Evolutionary conservation across 2,797 vertebrate species (phyloP), one percentile per base, ranked within the genome.

Genomic region (Enteromius anoplus): DNA sequence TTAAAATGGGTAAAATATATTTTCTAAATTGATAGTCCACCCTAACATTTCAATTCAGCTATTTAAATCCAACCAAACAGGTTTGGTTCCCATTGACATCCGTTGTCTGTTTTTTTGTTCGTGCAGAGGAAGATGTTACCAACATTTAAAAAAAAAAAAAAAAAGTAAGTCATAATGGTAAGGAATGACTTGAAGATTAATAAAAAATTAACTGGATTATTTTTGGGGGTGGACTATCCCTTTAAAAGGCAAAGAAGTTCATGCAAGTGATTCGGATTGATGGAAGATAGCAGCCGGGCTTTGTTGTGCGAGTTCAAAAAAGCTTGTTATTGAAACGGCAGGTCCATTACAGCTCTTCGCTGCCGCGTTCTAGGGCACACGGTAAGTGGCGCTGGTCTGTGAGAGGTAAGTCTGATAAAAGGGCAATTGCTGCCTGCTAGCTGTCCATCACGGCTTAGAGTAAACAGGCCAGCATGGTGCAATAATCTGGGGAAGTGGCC

Each of bases 401-500:
- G 69, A 88, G 88, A 87, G 88, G 91, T 85, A 92, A 90, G 91
- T 92, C 88, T 87, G 86, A 85, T 89, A 85, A 94, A 95, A 94
- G 93, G 93, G 90, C 91, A 94, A 90, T 82, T 80, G 70, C 87
- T 71, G 82, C 88, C 90, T 91, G 90, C 86, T 90, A 93, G 90
- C 93, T 91, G 91, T 95, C 94, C 93, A 93, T 94, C 93, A 93
- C 88, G 91, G 92, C 91, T 92, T 89, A 85, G 53, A 91, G 92
- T 91, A 92, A 91, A 92, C 88, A 92, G 89, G 91, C 89, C 93
- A 93, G 93, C 93, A 85, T 93, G 94, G 88, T 85, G 90, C 92
- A 91, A 89, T 95, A 95, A 95, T 95, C 94, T 93, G 91, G 92
- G 94, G 93, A 94, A 94, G 94, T 94, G 90, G 90, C 91, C 94